These are phyloP conservation scores for Paguma larvata DNA, from an alignment of 2,797 vertebrate genomes.

Conservation along the genomic window DNA sequence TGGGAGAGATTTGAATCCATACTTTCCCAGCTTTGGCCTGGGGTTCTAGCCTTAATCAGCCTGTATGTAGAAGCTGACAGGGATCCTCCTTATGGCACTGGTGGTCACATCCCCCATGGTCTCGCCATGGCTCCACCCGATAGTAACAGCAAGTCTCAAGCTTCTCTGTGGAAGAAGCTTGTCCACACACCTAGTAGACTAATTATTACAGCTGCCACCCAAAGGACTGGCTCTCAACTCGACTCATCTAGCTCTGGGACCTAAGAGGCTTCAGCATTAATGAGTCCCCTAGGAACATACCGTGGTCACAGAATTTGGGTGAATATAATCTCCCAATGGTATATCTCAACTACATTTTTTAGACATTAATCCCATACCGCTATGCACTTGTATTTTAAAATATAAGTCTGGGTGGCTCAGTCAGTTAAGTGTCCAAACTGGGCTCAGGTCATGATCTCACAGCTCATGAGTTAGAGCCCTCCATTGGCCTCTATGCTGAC, in stretches of 20 bases:
- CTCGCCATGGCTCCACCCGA: too few relatives aligned
- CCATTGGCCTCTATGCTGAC: too few relatives aligned
- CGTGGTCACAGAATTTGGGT: not conserved
- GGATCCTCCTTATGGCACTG: not conserved
- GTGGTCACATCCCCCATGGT: too few relatives aligned
- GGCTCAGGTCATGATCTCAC: too few relatives aligned
- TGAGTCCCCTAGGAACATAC: not conserved
- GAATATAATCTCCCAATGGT: not conserved
- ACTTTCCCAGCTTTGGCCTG: not conserved
- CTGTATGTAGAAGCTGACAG: not conserved
- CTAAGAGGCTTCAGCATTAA: not conserved
- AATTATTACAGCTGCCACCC: not conserved
- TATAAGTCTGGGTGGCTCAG: not conserved
- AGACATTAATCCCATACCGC: not conserved
- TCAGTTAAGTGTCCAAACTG: too few relatives aligned
- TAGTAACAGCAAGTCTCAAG: not conserved
- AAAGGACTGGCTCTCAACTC: not conserved
- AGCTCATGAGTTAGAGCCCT: too few relatives aligned
- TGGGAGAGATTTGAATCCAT: not conserved
- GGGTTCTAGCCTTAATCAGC: not conserved
- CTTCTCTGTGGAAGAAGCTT: not conserved
- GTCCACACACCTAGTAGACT: not conserved
- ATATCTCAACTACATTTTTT: not conserved
- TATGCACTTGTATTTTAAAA: not conserved
- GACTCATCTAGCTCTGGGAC: not conserved